Conservation (phyloP, 2,797 vertebrate species). For the Cynopterus sphinx region DNA sequence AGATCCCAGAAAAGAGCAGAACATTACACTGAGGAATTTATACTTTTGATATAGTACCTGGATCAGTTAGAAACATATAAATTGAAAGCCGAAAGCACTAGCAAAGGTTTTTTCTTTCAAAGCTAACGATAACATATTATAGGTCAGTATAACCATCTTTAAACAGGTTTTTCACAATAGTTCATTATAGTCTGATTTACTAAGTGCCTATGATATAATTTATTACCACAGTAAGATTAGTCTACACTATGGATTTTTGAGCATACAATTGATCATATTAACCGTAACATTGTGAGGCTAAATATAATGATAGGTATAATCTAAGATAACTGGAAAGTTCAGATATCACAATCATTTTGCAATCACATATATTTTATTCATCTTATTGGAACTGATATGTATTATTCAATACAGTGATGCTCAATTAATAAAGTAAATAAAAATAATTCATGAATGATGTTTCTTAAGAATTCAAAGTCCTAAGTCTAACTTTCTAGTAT, state of each 20-base stretch:
- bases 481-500: background rate
- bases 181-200: slow-evolving; percentile 23
- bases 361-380: background rate
- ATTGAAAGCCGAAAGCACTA: background rate
- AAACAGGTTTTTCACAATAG: slow-evolving; percentile 13
- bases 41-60: background rate
- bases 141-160: background rate
- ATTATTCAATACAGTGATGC: background rate
- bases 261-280: slow-evolving; percentile 7
- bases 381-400: slow-evolving; percentile 1
- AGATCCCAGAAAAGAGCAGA: background rate
- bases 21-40: background rate
- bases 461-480: background rate
- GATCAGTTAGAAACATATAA: background rate
- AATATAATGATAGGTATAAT: background rate
- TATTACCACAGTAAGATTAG: slow-evolving; percentile 30
- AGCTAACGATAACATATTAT: background rate
- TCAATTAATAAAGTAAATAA: background rate
- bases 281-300: background rate
- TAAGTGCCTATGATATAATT: background rate
- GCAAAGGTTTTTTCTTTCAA: background rate
- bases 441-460: background rate
- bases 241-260: background rate
- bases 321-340: background rate
- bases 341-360: background rate